phyloP scores from a whole-genome alignment of 2,797 vertebrate species.

The Masticophis lateralis region DNA sequence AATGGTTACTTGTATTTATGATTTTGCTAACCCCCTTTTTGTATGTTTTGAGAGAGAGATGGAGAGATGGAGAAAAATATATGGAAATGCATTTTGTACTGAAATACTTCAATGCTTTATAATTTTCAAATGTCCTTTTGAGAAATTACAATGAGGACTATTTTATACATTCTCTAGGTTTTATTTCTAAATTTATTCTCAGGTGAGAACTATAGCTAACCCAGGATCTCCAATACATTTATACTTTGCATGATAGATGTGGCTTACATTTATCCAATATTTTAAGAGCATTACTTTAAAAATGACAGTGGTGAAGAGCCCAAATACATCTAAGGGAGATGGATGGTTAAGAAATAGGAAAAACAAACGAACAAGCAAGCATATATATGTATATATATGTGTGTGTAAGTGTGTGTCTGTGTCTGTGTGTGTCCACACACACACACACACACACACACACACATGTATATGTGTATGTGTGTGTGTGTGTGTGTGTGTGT shows the following conservation, averaged over 20 bases:
- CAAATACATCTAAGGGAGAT: background rate
- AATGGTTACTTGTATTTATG: background rate
- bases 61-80: background rate
- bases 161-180: background rate
- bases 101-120: background rate
- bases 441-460: no score
- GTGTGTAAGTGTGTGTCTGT: fast-evolving
- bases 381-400: no score
- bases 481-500: no score
- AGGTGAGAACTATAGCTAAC: background rate
- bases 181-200: background rate
- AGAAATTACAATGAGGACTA: background rate
- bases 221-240: background rate
- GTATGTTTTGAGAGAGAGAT: background rate
- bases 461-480: no score
- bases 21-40: background rate
- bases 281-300: background rate
- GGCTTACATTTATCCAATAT: background rate
- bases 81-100: background rate
- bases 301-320: background rate
- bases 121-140: background rate
- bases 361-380: background rate
- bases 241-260: background rate
- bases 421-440: no score
- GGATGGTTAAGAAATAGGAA: background rate